Conservation (phyloP, 1,140 invertebrate genomes). For the Diabrotica undecimpunctata region DNA sequence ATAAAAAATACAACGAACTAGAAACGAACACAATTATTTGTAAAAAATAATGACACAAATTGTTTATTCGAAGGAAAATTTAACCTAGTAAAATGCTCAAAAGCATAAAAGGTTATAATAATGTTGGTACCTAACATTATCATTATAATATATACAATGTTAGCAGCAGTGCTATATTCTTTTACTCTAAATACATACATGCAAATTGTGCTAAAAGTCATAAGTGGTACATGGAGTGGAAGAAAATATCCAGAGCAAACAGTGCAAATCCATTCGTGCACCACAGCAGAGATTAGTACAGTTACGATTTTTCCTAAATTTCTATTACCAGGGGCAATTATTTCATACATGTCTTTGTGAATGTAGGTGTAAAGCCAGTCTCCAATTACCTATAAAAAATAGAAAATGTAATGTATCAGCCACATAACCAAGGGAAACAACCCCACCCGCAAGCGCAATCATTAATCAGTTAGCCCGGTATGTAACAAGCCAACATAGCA, state of each 20-base stretch:
- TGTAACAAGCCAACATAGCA: too few species aligned
- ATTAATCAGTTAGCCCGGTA: too few species aligned
- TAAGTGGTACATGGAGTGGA: slow-evolving; percentile 74
- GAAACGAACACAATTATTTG: slow-evolving; percentile 44
- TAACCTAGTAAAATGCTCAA: slow-evolving; percentile 79
- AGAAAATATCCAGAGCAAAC: slow-evolving; percentile 81
- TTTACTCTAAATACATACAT: slow-evolving; percentile 49
- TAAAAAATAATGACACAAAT: slow-evolving; percentile 31
- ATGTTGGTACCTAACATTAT: slow-evolving; percentile 72
- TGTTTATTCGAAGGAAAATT: slow-evolving; percentile 63
- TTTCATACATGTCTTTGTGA: slow-evolving; percentile 77
- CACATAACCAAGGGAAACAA: too few species aligned
- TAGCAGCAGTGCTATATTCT: slow-evolving; percentile 50
- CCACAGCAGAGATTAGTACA: slow-evolving; percentile 50
- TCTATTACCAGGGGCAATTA: slow-evolving; percentile 50
- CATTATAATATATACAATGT: slow-evolving; percentile 79
- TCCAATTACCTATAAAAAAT: too few species aligned
- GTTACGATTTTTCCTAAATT: slow-evolving; percentile 54
- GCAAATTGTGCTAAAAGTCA: slow-evolving; percentile 53
- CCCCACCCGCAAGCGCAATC: too few species aligned
- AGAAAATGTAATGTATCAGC: too few species aligned
- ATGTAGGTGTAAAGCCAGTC: slow-evolving; percentile 93
- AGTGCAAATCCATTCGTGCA: slow-evolving; percentile 72
- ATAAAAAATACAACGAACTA: slow-evolving; percentile 51
- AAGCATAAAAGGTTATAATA: slow-evolving; percentile 72